Evolutionary conservation across 2,113 vertebrate genomes (phyloP), one percentile per base, ranked within the genome.

Genomic region (Equus quagga): DNA sequence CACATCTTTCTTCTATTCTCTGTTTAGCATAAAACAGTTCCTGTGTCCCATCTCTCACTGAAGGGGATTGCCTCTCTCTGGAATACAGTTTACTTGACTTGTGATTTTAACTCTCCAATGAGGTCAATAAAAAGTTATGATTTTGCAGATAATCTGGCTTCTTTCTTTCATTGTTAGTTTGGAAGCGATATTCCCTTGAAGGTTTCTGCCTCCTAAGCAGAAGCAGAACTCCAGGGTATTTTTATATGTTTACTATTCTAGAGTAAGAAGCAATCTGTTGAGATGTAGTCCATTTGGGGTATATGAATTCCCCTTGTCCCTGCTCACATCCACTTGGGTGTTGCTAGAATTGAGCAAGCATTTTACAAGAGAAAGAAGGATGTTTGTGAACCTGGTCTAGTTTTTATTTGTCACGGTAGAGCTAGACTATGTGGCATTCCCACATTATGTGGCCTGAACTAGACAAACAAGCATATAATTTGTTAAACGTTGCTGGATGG

Each of bases 161-260:
- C 72, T 82, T 90, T 56, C 46, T 87, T 60, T 89, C 67, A 7
- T 51, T 6, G 9, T 49, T 76, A 76, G 28, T 64, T 82, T 62
- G 31, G 17, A 81, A 93, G 54, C 26, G 24, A n/a, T 81, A 19
- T 36, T 89, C 33, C 75, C 58, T 83, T 72, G 89, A 93, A 93
- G 73, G 14, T 86, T 81, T 76, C 89, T 44, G 46, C 46, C n/a
- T 87, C 54, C 49, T 46, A 70, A 92, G 60, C 44, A 82, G 89
- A 75, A 82, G 58, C 82, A 69, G 49, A 81, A 19, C n/a, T 62
- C 65, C 28, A 17, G 33, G 19, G 13, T 58, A 49, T 81, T 83
- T 95, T 72, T 65, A 64, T 67, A n/a, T 90, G 51, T 56, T 94
- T 73, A 54, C 89, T 58, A 70, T 41, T 69, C 85, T 82, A 81